These are phyloP conservation scores for Crepidodera aurea DNA, from an alignment of 2,888 invertebrate genomes.

Conservation along the genomic window DNA sequence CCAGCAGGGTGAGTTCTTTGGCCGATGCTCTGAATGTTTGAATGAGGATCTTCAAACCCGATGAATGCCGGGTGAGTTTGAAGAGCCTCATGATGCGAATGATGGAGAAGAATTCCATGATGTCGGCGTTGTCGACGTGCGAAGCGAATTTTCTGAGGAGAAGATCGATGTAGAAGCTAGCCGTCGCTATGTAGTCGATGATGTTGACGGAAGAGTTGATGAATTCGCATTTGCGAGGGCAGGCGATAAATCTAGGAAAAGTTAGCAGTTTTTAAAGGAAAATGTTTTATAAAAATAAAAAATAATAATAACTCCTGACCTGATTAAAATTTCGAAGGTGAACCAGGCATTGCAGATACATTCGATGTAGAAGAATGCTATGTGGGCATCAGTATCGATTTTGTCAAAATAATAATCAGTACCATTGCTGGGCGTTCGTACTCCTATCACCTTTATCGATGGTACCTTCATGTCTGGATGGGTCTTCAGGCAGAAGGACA, in stretches of 20 bases:
- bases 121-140: constrained; percentile 92
- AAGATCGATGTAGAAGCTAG: constrained; percentile 97
- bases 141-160: constrained; percentile 89
- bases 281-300: too few species aligned
- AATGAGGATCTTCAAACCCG: constrained; percentile 97
- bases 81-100: constrained; percentile 98
- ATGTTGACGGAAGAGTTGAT: constrained; percentile 94
- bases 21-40: constrained; percentile 97
- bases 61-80: constrained; percentile 95
- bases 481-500: constrained; percentile 99
- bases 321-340: constrained; percentile 89
- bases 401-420: constrained; percentile 88
- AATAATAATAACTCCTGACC: constrained; percentile 32
- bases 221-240: constrained; percentile 94
- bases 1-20: constrained; percentile 93
- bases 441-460: constrained; percentile 81
- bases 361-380: constrained; percentile 98
- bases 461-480: constrained; percentile 98
- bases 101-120: constrained; percentile 96
- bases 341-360: constrained; percentile 99
- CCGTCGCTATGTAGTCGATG: constrained; percentile 98
- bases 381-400: constrained; percentile 92
- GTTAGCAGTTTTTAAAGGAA: too few species aligned
- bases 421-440: constrained; percentile 77
- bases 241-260: constrained; percentile 76